phyloP scores from a whole-genome alignment of 1,140 invertebrate genomes.

The Papilio machaon region DNA sequence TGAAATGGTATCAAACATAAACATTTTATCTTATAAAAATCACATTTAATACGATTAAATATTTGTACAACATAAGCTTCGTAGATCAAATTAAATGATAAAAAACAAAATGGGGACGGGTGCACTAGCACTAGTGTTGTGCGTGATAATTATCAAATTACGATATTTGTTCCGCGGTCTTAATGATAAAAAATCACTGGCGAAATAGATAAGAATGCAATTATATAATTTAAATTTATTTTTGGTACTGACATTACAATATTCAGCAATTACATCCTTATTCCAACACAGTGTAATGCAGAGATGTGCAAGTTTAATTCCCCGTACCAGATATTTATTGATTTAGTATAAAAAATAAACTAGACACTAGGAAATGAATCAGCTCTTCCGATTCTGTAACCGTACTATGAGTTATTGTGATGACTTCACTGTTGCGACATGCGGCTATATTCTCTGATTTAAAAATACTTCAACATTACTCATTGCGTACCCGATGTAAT shows the following conservation, averaged over 20 bases:
- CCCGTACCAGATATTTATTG: not conserved
- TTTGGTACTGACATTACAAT: not conserved
- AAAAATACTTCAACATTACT: constrained; percentile 37
- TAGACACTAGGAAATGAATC: constrained; percentile 44
- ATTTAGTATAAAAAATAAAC: constrained; percentile 27
- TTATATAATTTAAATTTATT: not conserved
- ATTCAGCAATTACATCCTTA: not conserved
- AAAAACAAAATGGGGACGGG: not conserved
- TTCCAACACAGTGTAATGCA: not conserved
- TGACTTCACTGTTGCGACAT: constrained; percentile 45
- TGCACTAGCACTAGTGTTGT: constrained; percentile 3
- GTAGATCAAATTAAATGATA: constrained; percentile 2
- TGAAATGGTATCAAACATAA: not conserved
- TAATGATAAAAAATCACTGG: not conserved
- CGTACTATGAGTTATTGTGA: constrained; percentile 43
- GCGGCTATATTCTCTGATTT: constrained; percentile 34
- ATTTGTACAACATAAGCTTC: not conserved
- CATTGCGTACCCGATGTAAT: constrained; percentile 4
- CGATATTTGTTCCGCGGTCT: not conserved
- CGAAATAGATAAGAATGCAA: not conserved
- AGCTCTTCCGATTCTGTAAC: constrained; percentile 39
- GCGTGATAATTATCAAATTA: not conserved
- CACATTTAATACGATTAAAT: not conserved
- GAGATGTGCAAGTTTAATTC: not conserved
- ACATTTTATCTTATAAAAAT: constrained; percentile 5